Base-by-base conservation (phyloP, 2,113 vertebrate genomes). In the Camelus dromedarius region DNA sequence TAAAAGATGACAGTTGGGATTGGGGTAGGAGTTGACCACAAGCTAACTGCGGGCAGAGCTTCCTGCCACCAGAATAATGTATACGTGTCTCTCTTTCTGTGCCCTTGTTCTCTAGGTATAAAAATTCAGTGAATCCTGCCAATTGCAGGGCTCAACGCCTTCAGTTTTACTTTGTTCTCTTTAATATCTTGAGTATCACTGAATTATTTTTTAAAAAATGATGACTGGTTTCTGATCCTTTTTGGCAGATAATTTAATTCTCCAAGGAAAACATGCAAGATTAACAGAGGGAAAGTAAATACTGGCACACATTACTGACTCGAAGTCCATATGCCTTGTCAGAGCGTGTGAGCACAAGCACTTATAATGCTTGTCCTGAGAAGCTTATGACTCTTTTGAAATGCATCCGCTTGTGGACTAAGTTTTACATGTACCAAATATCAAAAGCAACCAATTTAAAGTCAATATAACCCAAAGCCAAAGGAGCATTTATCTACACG, bases 381-480 rank as follows among this genome's bases (percentile, higher is more conserved):
- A 93, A 96, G 79, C 91, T 97, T 96, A 96, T 94, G 96, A 95
- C 52, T 98, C 89, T 97, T 84, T 92, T 88, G 97, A 97, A 7
- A 42, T 94, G 93, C 24, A 54, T 82, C 90, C 96, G 93, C 90
- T 96, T 30, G 2, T 67, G 85, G 77, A 96, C 81, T 80, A 97
- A 93, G 73, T 73, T 97, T 96, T 93, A 96, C 89, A 96, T 30
- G 76, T 91, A 98, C 89, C 93, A 96, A 97, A 97, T 72, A 97
- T 93, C 92, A 96, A 98, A 98, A 98, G 89, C 96, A 98, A 98
- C 97, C 97, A 97, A 86, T 98, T 91, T 97, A 97, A 95, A 98
- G 94, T 98, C 95, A 98, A 97, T 97, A 97, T 50, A 60, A 88
- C 2, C 58, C 58, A 98, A 98, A 98, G 73, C 26, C 92, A 97